Conservation (phyloP, 1,140 invertebrate genomes). For the Trachymyrmex septentrionalis region DNA sequence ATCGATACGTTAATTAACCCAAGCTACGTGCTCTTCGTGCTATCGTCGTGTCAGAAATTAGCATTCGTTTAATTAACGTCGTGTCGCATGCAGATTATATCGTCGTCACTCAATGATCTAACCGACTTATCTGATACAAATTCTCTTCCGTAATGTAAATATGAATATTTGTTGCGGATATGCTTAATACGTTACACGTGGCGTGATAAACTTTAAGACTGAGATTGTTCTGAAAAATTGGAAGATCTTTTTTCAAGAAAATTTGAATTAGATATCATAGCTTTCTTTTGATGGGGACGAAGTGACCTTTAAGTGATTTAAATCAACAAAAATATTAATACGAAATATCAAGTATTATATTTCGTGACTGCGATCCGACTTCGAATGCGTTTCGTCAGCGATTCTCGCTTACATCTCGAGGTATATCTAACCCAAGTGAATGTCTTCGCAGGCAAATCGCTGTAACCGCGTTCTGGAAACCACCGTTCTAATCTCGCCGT, state of each 20-base stretch:
- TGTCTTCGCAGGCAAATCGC: conserved; percentile 8
- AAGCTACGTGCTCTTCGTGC: neutral
- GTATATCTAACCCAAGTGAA: too few species aligned
- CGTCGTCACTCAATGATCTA: neutral
- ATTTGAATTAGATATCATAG: neutral
- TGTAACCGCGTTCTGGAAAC: conserved; percentile 5
- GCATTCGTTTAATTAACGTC: conserved; percentile 54
- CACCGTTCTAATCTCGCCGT: conserved; percentile 17
- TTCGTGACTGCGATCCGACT: neutral
- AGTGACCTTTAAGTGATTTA: neutral
- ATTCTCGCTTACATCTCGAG: neutral
- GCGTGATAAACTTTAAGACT: neutral
- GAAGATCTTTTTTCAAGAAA: neutral
- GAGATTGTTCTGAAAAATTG: neutral
- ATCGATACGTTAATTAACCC: conserved; percentile 53
- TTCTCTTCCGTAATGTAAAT: neutral
- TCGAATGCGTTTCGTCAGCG: neutral
- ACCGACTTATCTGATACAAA: neutral
- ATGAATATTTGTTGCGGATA: neutral
- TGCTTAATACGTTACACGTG: neutral
- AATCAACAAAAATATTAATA: neutral
- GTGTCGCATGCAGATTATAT: conserved; percentile 5
- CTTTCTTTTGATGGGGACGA: neutral
- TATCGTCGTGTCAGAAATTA: conserved; percentile 48
- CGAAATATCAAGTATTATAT: neutral